Base-by-base conservation (phyloP, 2,113 vertebrate genomes). In the Nibea coibor region DNA sequence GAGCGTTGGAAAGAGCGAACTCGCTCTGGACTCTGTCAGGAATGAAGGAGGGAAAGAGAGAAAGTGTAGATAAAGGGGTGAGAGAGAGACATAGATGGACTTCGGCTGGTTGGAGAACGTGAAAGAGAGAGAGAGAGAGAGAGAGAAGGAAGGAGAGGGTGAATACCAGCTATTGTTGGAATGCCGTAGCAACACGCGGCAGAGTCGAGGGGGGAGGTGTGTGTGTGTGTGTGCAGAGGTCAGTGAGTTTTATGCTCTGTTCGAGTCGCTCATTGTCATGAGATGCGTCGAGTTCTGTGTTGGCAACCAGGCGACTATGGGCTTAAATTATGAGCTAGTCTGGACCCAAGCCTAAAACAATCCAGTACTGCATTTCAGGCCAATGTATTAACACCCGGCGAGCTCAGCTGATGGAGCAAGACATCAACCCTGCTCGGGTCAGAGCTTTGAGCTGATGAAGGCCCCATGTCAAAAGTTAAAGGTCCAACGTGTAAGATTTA, bases 111-210 rank as follows among this genome's bases (percentile, higher is more conserved):
- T 80, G 65, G 75, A 80, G 79, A 87, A 83, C 69, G 31, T 35
- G 31, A 35, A 35, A 31, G 28, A 35, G 72, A 79, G 79, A 73
- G 68, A 70, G 73, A 78, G 85, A 83, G 77, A 39, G 76, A 69
- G 76, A 72, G 65, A 72, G 80, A 64, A 50, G 63, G 80, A 66
- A 80, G 59, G 70, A 76, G 76, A 89, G 86, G 62, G 77, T 84
- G 89, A 92, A 94, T 94, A 85, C 89, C 93, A 88, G 91, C 92
- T 92, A 92, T 93, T 93, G 92, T 94, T 87, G 89, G 91, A 91
- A 91, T 88, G 85, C 85, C 80, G 81, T 86, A 88, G 91, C 89
- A 92, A 92, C 91, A 80, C 47, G 17, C 65, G 19, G 70, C 65
- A 42, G 35, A 74, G 74, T 81, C 67, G 71, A 82, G 86, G 83